Evolutionary conservation across 2,888 invertebrate genomes (phyloP), one percentile per base, ranked within the genome.

Genomic region (Boloria selene): DNA sequence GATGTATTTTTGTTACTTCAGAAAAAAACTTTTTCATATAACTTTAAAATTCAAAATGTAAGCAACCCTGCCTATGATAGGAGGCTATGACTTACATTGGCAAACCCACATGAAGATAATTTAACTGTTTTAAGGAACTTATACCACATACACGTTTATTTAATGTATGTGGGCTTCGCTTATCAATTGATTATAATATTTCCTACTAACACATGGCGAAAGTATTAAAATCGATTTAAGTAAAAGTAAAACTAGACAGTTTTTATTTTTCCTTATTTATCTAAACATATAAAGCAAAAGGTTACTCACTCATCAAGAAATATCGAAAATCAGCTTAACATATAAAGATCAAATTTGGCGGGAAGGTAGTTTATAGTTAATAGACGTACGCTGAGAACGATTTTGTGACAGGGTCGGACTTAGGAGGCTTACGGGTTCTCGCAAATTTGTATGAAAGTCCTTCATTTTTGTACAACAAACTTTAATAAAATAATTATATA

Each of bases 41-140:
- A 42, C 6, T 16, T 14, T 14, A 5, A 13, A 4, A 53, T 31
- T 16, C 13, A 45, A 22, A 56, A 50, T 17, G 26, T 44, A 4
- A 13, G 10, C 64, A 64, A 18, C 64, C 64, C 64, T 64, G 22
- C 2, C 16, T 26, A 10, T 22, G 22, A 22, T n/a, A 22, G 22
- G 2, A 22, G 22, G 22, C 22, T 22, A 22, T 50, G 1, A 63
- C 31, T 31, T 31, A 51, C 44, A 52, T 63, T 65, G 66, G 62
- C 62, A 63, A 65, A 74, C 88, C 88, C 88, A 77, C 79, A 88
- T 87, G 74, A 79, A 77, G 68, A 77, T 77, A 59, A 44, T 79
- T 81, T 79, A 75, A 82, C 76, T 82, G 82, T 85, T 83, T 79
- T 79, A 80, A 80, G 77, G 75, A 77, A 80, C 64, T 60, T 63